Conservation (phyloP, 1,140 invertebrate species). For the Macrosteles quadrilineatus region DNA sequence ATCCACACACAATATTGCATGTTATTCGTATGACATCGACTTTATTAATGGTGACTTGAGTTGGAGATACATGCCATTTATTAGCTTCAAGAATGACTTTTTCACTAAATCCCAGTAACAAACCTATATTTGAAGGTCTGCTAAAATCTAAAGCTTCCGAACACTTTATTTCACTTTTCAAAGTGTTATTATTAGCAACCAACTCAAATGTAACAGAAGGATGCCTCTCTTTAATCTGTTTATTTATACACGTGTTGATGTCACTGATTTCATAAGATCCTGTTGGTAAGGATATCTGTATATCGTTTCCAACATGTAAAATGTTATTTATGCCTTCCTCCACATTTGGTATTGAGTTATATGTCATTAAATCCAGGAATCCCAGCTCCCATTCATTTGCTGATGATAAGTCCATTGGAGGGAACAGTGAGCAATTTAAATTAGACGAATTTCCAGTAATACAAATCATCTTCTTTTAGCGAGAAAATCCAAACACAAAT, state of each 20-base stretch:
- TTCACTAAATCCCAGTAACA: neutral
- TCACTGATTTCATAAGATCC: slow-evolving; percentile 22
- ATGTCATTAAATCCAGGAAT: slow-evolving; percentile 6
- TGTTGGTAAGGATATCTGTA: slow-evolving; percentile 13
- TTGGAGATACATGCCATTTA: slow-evolving; percentile 4
- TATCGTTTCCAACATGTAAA: neutral
- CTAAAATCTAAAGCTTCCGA: neutral
- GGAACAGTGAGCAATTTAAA: slow-evolving; percentile 9
- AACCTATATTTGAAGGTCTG: neutral
- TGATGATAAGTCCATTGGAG: neutral
- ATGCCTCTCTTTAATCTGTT: neutral
- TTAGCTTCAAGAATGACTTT: neutral
- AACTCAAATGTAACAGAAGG: neutral
- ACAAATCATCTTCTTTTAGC: neutral
- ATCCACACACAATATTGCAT: slow-evolving; percentile 36
- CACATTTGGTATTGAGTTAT: slow-evolving; percentile 29
- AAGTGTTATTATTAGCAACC: slow-evolving; percentile 1
- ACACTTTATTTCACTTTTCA: slow-evolving; percentile 19
- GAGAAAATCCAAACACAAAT: slow-evolving; percentile 24
- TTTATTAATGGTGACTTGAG: slow-evolving; percentile 24
- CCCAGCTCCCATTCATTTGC: slow-evolving; percentile 9
- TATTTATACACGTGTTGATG: neutral
- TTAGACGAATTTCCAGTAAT: neutral
- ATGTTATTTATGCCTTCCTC: slow-evolving; percentile 11
- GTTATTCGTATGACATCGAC: slow-evolving; percentile 30